These are phyloP conservation scores for Temnothorax rugatulus DNA, from an alignment of 2,888 invertebrate species.

Conservation along the genomic window DNA sequence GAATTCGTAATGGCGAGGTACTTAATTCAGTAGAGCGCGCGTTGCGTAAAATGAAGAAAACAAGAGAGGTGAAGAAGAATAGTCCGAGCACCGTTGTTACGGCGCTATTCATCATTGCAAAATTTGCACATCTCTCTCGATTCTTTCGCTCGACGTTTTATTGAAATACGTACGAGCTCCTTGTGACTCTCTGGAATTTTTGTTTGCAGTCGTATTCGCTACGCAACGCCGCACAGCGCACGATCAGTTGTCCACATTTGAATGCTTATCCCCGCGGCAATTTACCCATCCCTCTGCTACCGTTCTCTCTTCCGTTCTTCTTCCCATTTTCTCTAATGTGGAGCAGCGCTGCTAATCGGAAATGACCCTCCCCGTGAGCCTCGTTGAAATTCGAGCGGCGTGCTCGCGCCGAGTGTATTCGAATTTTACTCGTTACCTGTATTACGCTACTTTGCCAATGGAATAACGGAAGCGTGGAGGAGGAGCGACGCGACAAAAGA, in stretches of 20 bases:
- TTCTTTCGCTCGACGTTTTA: constrained; percentile 1
- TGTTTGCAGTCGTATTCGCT: neutral
- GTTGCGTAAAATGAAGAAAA: constrained; percentile 10
- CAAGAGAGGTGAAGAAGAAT: neutral
- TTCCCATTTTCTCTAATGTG: constrained; percentile 5
- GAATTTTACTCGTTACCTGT: constrained; percentile 30
- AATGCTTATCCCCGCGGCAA: constrained; percentile 25
- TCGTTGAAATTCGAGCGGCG: constrained; percentile 45
- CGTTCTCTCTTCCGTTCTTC: neutral
- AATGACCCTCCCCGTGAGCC: constrained; percentile 15
- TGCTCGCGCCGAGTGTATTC: constrained; percentile 17
- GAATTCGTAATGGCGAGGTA: neutral
- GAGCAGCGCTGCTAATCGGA: constrained; percentile 20
- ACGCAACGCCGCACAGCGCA: constrained; percentile 26
- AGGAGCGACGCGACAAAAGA: neutral
- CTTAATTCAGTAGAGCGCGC: neutral
- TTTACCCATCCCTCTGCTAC: neutral
- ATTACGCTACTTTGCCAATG: neutral
- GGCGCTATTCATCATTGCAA: constrained; percentile 23
- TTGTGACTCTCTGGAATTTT: constrained; percentile 29
- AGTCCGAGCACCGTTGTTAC: neutral
- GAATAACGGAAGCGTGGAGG: neutral
- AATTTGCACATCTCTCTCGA: constrained; percentile 4
- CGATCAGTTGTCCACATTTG: constrained; percentile 39
- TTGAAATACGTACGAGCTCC: constrained; percentile 10